A percentile compares a stretch with the other conserved stretches of the same genome.
Conservation (phyloP, 2,888 invertebrate species). For the Amitus sp. region DNA sequence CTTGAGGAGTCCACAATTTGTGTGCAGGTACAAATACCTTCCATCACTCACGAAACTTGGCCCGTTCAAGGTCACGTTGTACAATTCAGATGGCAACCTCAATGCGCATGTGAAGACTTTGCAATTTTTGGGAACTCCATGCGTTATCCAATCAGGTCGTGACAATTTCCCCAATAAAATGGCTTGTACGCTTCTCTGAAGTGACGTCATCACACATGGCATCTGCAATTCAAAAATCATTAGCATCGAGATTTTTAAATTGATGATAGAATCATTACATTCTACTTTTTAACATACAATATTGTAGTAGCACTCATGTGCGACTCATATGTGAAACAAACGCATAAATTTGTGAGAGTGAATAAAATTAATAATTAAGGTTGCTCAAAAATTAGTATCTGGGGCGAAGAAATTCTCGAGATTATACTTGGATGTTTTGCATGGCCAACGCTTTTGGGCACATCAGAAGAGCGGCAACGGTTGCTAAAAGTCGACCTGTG, state of each 20-base stretch:
- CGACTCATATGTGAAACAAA: no score
- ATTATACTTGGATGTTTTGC: conserved; percentile 75
- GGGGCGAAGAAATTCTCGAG: no score
- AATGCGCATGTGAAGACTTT: conserved; percentile 77
- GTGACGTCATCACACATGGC: conserved; percentile 83
- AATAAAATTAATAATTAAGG: no score
- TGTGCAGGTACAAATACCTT: conserved; percentile 86
- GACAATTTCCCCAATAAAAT: conserved; percentile 85
- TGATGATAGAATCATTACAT: no score
- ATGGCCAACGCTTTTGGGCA: conserved; percentile 80
- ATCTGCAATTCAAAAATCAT: conserved; percentile 70
- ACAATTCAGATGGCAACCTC: conserved; percentile 67
- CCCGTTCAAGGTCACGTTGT: conserved; percentile 65
- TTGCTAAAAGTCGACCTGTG: conserved; percentile 88
- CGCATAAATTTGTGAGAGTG: no score
- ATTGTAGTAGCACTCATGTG: no score
- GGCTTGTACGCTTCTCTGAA: conserved; percentile 90
- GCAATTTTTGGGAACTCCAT: conserved; percentile 84
- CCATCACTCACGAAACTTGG: conserved; percentile 89
- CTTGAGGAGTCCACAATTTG: conserved; percentile 87
- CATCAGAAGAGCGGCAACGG: conserved; percentile 89
- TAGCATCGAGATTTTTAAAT: no score
- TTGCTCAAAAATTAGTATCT: conserved; percentile 1
- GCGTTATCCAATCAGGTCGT: conserved; percentile 88
- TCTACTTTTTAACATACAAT: no score